Evolutionary conservation across 2,797 vertebrate genomes (phyloP).

Genomic region (Phyllotis vaccarum): DNA sequence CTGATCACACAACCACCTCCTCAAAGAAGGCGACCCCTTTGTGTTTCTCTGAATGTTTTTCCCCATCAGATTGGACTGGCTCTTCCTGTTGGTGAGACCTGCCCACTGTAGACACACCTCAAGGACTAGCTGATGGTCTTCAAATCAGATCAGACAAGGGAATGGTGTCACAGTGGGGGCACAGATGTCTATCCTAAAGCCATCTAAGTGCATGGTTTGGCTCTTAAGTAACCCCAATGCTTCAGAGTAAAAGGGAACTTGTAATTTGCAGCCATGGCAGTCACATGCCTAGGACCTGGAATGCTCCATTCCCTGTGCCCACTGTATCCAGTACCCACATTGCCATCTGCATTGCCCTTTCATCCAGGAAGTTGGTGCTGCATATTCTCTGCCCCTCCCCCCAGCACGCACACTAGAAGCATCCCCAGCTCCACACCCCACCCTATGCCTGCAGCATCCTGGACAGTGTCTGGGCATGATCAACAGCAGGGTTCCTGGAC

Average conservation of each 20-base stretch:
- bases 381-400: not conserved
- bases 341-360: not conserved
- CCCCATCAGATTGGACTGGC: not conserved
- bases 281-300: not conserved
- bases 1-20: not conserved
- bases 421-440: accelerated
- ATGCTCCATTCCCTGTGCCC: not conserved
- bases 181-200: not conserved
- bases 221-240: not conserved
- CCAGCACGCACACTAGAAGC: accelerated
- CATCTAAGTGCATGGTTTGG: not conserved
- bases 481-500: not conserved
- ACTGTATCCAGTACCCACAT: too few species aligned
- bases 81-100: not conserved
- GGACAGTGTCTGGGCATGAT: accelerated
- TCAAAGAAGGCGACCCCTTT: not conserved
- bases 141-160: not conserved
- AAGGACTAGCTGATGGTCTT: accelerated
- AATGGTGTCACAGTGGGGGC: not conserved
- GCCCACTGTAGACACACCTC: accelerated
- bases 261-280: not conserved
- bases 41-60: not conserved
- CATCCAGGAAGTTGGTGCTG: not conserved
- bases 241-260: not conserved
- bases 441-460: not conserved